phyloP scores from a whole-genome alignment of 2,113 vertebrate genomes.

The Oenanthe oenanthe region DNA sequence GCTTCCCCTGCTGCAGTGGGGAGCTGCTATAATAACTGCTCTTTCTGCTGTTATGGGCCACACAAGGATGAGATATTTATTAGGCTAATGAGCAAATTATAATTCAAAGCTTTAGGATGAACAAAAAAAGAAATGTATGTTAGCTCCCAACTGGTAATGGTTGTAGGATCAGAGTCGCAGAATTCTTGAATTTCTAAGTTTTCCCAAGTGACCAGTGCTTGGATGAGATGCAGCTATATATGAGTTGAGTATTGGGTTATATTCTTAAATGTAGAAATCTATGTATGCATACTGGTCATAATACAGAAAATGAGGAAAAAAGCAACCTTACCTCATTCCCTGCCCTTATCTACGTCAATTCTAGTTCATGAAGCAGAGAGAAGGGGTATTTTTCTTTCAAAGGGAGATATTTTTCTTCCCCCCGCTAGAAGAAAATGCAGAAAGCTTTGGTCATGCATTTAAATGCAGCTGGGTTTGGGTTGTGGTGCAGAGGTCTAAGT shows the following conservation, averaged over 20 bases:
- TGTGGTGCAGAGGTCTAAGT: neutral
- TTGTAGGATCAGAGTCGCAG: slow-evolving; percentile 7
- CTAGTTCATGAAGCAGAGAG: neutral
- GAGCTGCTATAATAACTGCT: slow-evolving; percentile 11
- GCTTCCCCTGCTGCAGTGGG: slow-evolving; percentile 25
- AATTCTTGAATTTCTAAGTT: slow-evolving; percentile 56
- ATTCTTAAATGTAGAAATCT: neutral
- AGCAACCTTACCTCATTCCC: slow-evolving; percentile 26
- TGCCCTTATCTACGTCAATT: slow-evolving; percentile 17
- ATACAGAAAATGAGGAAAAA: neutral
- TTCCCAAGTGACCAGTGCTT: slow-evolving; percentile 16
- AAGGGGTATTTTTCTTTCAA: slow-evolving; percentile 8
- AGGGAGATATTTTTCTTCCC: neutral
- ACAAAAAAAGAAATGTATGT: slow-evolving; percentile 52
- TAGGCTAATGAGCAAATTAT: slow-evolving; percentile 66
- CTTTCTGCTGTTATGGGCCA: slow-evolving; percentile 33
- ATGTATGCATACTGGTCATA: neutral
- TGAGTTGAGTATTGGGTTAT: neutral
- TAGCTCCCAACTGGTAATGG: slow-evolving; percentile 59
- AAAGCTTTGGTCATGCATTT: neutral
- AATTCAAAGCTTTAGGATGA: slow-evolving; percentile 64
- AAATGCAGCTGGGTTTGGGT: slow-evolving; percentile 23
- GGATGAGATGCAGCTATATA: neutral
- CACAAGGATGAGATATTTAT: slow-evolving; percentile 56
- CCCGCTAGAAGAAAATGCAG: neutral